phyloP scores from a whole-genome alignment of 2,113 vertebrate species.

The Porphyrio hochstetteri region DNA sequence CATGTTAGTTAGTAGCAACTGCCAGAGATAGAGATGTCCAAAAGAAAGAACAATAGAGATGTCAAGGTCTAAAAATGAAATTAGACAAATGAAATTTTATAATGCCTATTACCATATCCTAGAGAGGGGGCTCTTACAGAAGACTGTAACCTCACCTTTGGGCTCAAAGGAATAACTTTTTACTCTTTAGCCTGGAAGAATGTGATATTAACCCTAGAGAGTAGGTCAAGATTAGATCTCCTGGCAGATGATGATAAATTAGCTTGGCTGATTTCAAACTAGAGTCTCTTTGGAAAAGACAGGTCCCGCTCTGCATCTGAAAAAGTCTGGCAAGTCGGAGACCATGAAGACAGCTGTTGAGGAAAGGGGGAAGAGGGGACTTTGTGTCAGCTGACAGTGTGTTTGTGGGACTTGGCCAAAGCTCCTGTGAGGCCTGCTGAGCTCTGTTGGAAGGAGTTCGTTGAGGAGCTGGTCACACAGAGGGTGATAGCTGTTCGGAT shows the following conservation, averaged over 20 bases:
- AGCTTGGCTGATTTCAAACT: neutral
- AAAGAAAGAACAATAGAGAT: neutral
- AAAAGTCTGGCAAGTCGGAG: neutral
- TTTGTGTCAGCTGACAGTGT: neutral
- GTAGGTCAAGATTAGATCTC: neutral
- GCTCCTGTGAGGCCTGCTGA: neutral
- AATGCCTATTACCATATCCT: neutral
- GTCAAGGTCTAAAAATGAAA: neutral
- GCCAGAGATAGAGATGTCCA: neutral
- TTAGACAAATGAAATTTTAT: neutral
- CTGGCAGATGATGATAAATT: slow-evolving; percentile 13
- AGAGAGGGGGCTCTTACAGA: neutral
- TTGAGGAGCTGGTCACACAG: neutral
- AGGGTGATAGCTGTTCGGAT: neutral
- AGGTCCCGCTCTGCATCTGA: neutral
- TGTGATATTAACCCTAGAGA: neutral
- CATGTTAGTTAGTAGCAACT: neutral
- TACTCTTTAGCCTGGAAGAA: neutral
- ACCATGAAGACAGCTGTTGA: neutral
- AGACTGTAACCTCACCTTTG: neutral
- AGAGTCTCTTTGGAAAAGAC: neutral
- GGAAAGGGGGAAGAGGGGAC: neutral
- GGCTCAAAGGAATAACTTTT: neutral
- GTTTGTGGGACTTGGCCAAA: neutral
- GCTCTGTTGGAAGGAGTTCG: neutral